These are phyloP conservation scores for Asobara japonica DNA, from an alignment of 1,140 invertebrate genomes.

Conservation along the genomic window DNA sequence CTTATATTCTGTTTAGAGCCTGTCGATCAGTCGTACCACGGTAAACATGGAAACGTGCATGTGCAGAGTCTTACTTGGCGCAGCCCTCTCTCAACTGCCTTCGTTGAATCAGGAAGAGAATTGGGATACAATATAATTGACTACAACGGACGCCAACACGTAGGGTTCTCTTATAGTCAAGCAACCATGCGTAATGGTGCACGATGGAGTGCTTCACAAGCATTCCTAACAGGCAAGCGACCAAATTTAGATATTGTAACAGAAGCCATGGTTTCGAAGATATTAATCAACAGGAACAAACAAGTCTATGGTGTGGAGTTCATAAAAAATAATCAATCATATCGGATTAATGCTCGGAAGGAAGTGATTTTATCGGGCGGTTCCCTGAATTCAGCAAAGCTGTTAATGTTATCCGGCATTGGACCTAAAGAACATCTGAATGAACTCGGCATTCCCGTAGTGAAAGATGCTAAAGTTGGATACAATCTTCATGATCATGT, in stretches of 20 bases:
- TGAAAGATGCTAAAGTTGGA: slow-evolving; percentile 77
- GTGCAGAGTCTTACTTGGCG: slow-evolving; percentile 62
- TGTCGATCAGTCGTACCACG: slow-evolving; percentile 64
- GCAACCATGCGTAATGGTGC: slow-evolving; percentile 73
- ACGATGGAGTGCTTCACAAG: slow-evolving; percentile 72
- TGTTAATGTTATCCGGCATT: slow-evolving; percentile 82
- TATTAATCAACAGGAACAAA: slow-evolving; percentile 68
- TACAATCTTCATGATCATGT: slow-evolving; percentile 80
- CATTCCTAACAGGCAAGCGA: slow-evolving; percentile 70
- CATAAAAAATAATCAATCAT: slow-evolving; percentile 62
- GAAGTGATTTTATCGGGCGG: slow-evolving; percentile 78
- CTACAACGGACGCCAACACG: slow-evolving; percentile 66
- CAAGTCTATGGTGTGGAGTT: slow-evolving; percentile 67
- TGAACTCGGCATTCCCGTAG: slow-evolving; percentile 72
- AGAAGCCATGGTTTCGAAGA: slow-evolving; percentile 70
- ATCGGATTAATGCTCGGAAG: slow-evolving; percentile 66
- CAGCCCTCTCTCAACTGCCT: slow-evolving; percentile 62
- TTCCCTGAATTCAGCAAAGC: slow-evolving; percentile 74
- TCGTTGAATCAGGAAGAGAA: slow-evolving; percentile 68
- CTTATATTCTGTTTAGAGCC: slow-evolving; percentile 42
- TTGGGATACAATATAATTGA: slow-evolving; percentile 68
- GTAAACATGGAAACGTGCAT: slow-evolving; percentile 58
- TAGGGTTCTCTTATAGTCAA: slow-evolving; percentile 73
- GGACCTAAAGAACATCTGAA: slow-evolving; percentile 76
- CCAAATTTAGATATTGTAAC: slow-evolving; percentile 75